Base-by-base conservation (phyloP, 2,113 vertebrate species). In the Thalassoma bifasciatum region DNA sequence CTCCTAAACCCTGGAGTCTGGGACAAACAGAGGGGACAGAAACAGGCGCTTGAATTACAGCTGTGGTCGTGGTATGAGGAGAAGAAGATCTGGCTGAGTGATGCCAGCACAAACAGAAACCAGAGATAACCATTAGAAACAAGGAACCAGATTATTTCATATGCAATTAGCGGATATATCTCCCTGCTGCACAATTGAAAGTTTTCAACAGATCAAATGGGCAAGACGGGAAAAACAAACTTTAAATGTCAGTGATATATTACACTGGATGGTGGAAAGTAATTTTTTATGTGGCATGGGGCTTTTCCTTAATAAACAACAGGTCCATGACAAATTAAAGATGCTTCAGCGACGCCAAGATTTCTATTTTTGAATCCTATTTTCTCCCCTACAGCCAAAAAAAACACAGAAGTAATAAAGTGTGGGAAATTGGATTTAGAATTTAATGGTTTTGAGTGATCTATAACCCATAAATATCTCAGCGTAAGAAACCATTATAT, bases 1-100 rank as follows among this genome's bases (percentile, higher is more conserved):
- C 92, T 92, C 86, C 75, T 82, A 92, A 92, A 93, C 92, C 92
- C 92, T 85, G 72, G 86, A 91, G 94, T 91, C 83, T 91, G 85
- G 66, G 79, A 83, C 75, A 86, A 90, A 78, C 82, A 75, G 89
- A 77, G 86, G 87, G 86, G 85, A 80, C 84, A 84, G 85, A 87
- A 85, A 69, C 71, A 86, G 87, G 85, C 74, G 83, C 78, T 88
- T 86, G 89, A 94, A 93, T 94, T 89, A 92, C 89, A 90, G 91
- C 76, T 89, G 87, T 72, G 82, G 86, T 69, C 52, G 74, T 89
- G 86, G 77, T 79, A 52, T 73, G 75, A 66, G 42, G 64, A 68
- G 66, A 13, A 34, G n/a, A 17, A 40, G 56, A 63, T 36, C 5
- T 30, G 21, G 36, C 34, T 67, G 19, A 1, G 70, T 59, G 74